Evolutionary conservation across 2,113 vertebrate genomes (phyloP).

Genomic region (Petaurus breviceps): DNA sequence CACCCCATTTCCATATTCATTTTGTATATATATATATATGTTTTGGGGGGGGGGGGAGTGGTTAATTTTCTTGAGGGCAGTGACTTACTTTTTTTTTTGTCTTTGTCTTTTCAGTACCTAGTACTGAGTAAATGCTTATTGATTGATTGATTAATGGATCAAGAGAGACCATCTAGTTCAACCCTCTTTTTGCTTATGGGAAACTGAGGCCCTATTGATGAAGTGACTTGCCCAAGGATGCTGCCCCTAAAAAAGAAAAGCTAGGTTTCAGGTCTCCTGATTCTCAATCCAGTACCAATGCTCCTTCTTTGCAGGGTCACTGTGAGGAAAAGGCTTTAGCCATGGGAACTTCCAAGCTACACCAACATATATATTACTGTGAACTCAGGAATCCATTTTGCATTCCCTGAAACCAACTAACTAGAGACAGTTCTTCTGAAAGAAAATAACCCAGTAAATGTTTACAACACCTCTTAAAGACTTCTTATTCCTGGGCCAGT

Average conservation of each 20-base stretch:
- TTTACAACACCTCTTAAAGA: neutral
- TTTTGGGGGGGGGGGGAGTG: neutral
- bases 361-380: neutral
- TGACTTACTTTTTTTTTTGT: too few relatives aligned
- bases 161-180: neutral
- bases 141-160: neutral
- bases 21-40: neutral
- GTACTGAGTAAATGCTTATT: neutral
- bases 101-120: neutral
- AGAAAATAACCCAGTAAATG: neutral
- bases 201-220: neutral
- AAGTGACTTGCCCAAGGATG: neutral
- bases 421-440: neutral
- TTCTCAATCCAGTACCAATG: neutral
- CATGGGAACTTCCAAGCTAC: neutral
- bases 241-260: accelerated
- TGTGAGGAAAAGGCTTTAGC: neutral
- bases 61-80: neutral
- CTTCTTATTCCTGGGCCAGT: neutral
- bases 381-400: neutral
- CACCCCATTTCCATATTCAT: neutral
- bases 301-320: neutral
- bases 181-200: neutral
- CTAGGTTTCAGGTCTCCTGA: neutral
- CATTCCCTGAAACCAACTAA: neutral